phyloP scores from a whole-genome alignment of 2,888 invertebrate species.

The Lamellibrachia satsuma region DNA sequence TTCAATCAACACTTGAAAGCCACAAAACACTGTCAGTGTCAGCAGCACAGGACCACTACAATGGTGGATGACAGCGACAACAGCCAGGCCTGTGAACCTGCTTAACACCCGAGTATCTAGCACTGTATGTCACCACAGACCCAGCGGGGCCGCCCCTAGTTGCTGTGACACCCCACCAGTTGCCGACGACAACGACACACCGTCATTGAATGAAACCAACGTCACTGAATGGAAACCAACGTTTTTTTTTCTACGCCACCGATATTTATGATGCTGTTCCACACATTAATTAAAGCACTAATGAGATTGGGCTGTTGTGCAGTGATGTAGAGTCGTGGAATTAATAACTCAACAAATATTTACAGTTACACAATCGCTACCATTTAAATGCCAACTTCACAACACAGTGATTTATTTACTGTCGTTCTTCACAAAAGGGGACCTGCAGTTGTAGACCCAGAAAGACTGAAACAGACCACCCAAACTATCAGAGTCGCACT shows the following conservation, averaged over 20 bases:
- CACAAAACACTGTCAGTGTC: neutral
- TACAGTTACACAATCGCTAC: neutral
- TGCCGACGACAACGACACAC: neutral
- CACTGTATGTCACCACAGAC: neutral
- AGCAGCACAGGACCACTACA: neutral
- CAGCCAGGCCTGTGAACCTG: neutral
- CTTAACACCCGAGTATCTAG: neutral
- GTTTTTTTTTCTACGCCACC: neutral
- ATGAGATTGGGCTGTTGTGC: neutral
- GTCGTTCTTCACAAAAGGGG: neutral
- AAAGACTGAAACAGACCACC: neutral
- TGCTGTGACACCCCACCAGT: neutral
- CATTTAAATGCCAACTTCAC: neutral
- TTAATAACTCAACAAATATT: neutral
- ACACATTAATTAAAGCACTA: neutral
- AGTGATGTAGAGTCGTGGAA: neutral
- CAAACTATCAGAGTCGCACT: neutral
- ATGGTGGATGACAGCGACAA: neutral
- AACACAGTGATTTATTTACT: neutral
- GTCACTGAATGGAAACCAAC: neutral
- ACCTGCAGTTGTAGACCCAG: neutral
- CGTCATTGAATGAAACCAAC: neutral
- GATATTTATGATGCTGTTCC: neutral
- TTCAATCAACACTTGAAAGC: constrained; percentile 11
- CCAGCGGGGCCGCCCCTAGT: neutral